Percentiles rank a stretch among this genome's conserved stretches.
phyloP scores from a whole-genome alignment of 37 sponge, comb jelly and placozoan genomes.

The Tethya wilhelma region DNA sequence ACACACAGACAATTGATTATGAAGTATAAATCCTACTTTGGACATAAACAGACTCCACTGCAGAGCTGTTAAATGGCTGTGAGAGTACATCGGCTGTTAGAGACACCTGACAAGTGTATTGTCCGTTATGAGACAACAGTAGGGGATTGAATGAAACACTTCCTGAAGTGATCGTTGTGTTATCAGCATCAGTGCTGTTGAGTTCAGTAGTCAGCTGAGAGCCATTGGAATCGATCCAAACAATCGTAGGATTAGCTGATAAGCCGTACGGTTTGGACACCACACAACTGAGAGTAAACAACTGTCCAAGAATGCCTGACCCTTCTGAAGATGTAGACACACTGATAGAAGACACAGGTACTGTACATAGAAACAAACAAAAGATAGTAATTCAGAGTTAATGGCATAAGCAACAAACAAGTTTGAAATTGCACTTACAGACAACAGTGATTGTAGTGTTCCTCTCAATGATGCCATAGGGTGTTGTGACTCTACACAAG shows the following conservation, averaged over 20 bases:
- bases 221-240: slow-evolving; percentile 6
- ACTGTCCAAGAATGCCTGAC: neutral
- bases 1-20: neutral
- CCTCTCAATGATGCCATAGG: slow-evolving; percentile 6
- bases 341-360: slow-evolving; percentile 1
- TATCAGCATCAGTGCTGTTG: slow-evolving; percentile 4
- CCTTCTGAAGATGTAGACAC: slow-evolving; percentile 14
- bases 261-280: neutral
- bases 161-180: neutral
- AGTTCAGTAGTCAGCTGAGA: neutral
- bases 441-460: neutral
- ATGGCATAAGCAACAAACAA: neutral
- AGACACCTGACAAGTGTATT: neutral
- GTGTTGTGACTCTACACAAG: slow-evolving; percentile 6
- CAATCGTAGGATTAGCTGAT: neutral
- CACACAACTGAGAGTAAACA: neutral
- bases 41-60: neutral
- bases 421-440: neutral
- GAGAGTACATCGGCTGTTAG: neutral
- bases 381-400: neutral
- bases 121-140: slow-evolving; percentile 4
- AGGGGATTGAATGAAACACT: neutral
- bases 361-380: neutral
- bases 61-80: neutral
- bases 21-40: neutral